These are phyloP conservation scores for Drosophila anomalata DNA, from an alignment of 2,888 invertebrate genomes.

Conservation along the genomic window DNA sequence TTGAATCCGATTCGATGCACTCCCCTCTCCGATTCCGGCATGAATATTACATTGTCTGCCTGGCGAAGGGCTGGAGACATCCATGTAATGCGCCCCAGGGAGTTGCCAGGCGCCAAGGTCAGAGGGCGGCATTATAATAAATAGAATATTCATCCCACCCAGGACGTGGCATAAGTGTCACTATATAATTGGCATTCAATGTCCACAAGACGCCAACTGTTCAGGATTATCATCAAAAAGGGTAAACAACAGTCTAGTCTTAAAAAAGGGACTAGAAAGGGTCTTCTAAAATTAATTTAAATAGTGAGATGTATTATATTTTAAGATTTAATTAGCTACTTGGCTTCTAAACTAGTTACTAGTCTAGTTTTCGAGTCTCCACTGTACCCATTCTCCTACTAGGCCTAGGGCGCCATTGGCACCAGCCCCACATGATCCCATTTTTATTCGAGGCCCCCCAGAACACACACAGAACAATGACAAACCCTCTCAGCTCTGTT, in stretches of 20 bases:
- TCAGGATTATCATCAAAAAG: conserved; percentile 7
- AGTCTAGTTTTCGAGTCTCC: background rate
- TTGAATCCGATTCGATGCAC: conserved; percentile 21
- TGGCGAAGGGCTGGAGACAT: background rate
- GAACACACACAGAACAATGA: conserved; percentile 25
- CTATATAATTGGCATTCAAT: conserved; percentile 30
- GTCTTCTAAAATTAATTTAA: background rate
- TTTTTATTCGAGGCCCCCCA: conserved; percentile 23
- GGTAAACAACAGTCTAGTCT: conserved; percentile 12
- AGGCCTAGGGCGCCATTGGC: conserved; percentile 46
- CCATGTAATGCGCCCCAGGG: conserved; percentile 6
- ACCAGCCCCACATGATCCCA: conserved; percentile 16
- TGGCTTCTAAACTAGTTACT: too few relatives aligned
- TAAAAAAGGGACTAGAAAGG: background rate
- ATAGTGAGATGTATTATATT: background rate
- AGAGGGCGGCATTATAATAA: conserved; percentile 6
- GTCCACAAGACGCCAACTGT: conserved; percentile 7
- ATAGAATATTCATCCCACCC: conserved; percentile 4
- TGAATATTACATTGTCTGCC: background rate
- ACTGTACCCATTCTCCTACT: conserved; percentile 16
- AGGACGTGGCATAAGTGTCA: conserved; percentile 22
- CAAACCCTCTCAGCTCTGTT: conserved; percentile 30
- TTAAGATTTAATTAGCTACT: too few relatives aligned
- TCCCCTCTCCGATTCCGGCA: conserved; percentile 5
- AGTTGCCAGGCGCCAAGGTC: background rate